Evolutionary conservation across 2,888 invertebrate genomes (phyloP).

Genomic region (Agonum fuliginosum): DNA sequence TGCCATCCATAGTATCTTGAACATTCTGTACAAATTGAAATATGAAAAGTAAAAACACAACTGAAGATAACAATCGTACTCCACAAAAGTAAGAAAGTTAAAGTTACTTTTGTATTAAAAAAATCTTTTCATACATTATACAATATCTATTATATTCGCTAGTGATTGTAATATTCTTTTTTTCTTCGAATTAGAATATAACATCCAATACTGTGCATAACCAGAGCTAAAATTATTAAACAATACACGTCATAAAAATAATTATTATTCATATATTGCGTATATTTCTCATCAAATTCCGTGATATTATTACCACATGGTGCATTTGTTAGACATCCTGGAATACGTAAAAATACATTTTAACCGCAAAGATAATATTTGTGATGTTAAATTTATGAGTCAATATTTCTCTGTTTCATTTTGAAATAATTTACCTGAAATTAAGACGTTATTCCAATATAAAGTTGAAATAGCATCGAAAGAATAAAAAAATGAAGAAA

Average conservation of each 20-base stretch:
- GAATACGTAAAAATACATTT: background rate
- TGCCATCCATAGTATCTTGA: too few species aligned
- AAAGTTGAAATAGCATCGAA: slow-evolving; percentile 81
- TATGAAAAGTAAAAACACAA: too few species aligned
- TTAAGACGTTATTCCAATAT: slow-evolving; percentile 81
- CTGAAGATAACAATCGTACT: too few species aligned
- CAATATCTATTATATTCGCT: background rate
- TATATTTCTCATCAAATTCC: background rate
- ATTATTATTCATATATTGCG: slow-evolving; percentile 5
- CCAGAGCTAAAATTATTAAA: slow-evolving; percentile 6
- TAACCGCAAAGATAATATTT: slow-evolving; percentile 13
- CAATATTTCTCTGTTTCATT: slow-evolving; percentile 74
- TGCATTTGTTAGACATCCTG: background rate
- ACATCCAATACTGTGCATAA: slow-evolving; percentile 18
- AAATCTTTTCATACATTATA: background rate
- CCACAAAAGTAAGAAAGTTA: too few species aligned
- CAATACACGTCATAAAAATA: slow-evolving; percentile 12
- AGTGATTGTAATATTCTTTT: slow-evolving; percentile 16
- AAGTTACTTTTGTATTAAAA: background rate
- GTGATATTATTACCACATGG: background rate
- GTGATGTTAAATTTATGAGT: slow-evolving; percentile 47
- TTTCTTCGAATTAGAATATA: slow-evolving; percentile 25
- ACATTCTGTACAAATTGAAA: too few species aligned
- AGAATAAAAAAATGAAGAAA: slow-evolving; percentile 83
- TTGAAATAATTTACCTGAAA: too few species aligned